Evolutionary conservation across 1,140 invertebrate genomes (phyloP).

Genomic region (Charaxes varanes): DNA sequence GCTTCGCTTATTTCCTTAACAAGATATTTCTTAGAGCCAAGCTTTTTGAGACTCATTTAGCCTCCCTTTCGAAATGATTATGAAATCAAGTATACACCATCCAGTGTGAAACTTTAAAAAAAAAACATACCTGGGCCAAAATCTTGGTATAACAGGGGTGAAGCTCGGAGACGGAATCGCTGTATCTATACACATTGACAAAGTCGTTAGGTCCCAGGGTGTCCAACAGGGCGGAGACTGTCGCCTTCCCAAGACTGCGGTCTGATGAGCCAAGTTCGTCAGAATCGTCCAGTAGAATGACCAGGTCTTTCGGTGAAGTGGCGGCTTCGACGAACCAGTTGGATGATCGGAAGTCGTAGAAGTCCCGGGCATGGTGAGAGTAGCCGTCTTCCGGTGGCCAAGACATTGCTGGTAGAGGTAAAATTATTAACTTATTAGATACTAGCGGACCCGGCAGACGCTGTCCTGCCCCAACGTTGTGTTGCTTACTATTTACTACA

Average conservation of each 20-base stretch:
- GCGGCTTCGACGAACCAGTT: slow-evolving; percentile 97
- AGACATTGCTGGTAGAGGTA: slow-evolving; percentile 48
- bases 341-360: slow-evolving; percentile 91
- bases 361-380: slow-evolving; percentile 77
- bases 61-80: no score
- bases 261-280: slow-evolving; percentile 92
- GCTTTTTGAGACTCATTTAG: no score
- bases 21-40: no score
- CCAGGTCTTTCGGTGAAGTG: slow-evolving; percentile 96
- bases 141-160: slow-evolving; percentile 91
- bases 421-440: no score
- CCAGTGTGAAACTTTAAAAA: no score
- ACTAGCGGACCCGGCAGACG: no score
- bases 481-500: no score
- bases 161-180: slow-evolving; percentile 83
- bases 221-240: slow-evolving; percentile 91
- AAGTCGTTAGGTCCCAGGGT: slow-evolving; percentile 97
- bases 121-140: slow-evolving; percentile 81
- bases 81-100: no score
- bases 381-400: slow-evolving; percentile 68
- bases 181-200: slow-evolving; percentile 94
- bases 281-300: slow-evolving; percentile 93
- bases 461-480: no score
- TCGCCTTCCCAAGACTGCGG: slow-evolving; percentile 88
- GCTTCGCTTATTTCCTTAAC: no score